These are phyloP conservation scores for Orcinus orca DNA, from an alignment of 2,113 vertebrate genomes.

Conservation along the genomic window DNA sequence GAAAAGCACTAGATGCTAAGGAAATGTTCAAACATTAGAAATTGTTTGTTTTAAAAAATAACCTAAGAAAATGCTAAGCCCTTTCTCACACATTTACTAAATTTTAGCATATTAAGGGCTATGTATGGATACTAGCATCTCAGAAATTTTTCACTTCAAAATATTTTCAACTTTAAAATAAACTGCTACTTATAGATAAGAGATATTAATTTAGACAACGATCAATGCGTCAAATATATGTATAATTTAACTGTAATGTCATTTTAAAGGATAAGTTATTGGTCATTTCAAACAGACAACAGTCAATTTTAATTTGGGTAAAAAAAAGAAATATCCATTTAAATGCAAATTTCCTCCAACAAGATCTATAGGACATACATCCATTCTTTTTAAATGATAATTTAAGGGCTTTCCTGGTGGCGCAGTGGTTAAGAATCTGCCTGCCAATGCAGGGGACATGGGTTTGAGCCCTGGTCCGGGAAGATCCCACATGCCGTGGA, in stretches of 20 bases:
- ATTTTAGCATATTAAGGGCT: neutral
- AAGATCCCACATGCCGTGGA: no score
- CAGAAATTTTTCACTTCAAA: neutral
- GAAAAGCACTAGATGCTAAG: constrained; percentile 9
- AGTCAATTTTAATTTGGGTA: neutral
- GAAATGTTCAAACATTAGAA: constrained; percentile 22
- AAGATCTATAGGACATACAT: neutral
- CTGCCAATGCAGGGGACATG: no score
- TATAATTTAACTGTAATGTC: neutral
- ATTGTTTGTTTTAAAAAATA: neutral
- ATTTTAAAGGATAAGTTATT: neutral
- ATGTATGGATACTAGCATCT: neutral
- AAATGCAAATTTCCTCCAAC: neutral
- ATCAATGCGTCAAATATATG: neutral
- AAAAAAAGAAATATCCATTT: neutral
- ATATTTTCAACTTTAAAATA: constrained; percentile 25
- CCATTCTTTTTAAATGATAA: neutral
- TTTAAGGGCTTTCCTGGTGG: no score
- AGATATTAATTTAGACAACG: neutral
- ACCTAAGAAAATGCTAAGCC: neutral
- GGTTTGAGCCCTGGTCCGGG: no score
- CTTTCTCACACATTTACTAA: neutral
- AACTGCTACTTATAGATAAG: neutral
- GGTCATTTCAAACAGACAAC: neutral
- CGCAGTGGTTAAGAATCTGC: no score